These are phyloP conservation scores for Eucriotettix oculatus DNA, from an alignment of 2,888 invertebrate genomes.

Conservation along the genomic window DNA sequence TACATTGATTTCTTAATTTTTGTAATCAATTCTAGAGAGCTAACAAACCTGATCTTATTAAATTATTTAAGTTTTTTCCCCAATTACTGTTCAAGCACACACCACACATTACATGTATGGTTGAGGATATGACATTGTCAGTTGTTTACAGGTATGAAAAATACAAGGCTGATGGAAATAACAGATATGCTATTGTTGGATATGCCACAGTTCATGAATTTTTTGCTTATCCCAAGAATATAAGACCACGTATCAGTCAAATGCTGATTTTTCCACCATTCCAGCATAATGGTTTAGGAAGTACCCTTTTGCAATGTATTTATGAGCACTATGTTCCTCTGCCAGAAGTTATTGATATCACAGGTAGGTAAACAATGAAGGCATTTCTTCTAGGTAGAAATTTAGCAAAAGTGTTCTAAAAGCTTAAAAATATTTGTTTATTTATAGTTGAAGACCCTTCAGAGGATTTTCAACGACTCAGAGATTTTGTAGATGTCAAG, in stretches of 20 bases:
- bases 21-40: too few relatives aligned
- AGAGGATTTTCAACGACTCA: constrained; percentile 68
- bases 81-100: too few relatives aligned
- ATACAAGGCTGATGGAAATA: constrained; percentile 39
- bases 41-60: too few relatives aligned
- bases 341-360: constrained; percentile 46
- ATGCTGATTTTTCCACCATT: constrained; percentile 85
- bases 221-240: constrained; percentile 78
- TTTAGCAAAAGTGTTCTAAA: too few relatives aligned
- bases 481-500: constrained; percentile 75
- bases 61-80: too few relatives aligned
- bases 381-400: too few relatives aligned
- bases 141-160: constrained; percentile 51
- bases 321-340: constrained; percentile 36
- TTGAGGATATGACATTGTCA: too few relatives aligned
- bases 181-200: constrained; percentile 61
- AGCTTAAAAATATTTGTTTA: constrained; percentile 9
- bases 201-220: constrained; percentile 88
- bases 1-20: too few relatives aligned
- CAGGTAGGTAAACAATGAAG: constrained; percentile 32
- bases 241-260: constrained; percentile 83
- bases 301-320: constrained; percentile 49
- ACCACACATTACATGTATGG: too few relatives aligned
- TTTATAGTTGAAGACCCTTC: constrained; percentile 88
- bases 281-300: constrained; percentile 71